A percentile compares a stretch with the other conserved stretches of the same genome.
Conservation (phyloP, 2,797 vertebrate genomes). For the Micromesistius poutassou region DNA sequence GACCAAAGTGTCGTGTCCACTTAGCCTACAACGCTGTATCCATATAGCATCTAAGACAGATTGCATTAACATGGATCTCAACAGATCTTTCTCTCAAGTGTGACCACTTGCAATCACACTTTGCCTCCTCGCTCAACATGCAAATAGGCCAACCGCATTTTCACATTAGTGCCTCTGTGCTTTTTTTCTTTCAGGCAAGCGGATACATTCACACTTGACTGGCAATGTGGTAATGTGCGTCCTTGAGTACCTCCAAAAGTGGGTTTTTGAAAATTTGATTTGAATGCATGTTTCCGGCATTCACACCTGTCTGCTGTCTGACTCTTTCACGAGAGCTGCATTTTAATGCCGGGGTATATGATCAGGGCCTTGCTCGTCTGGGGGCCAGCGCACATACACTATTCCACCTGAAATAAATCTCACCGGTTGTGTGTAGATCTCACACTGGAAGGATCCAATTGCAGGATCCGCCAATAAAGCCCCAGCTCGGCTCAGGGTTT, state of each 20-base stretch:
- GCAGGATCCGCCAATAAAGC: not conserved
- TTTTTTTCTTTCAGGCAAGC: not conserved
- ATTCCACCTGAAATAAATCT: not conserved
- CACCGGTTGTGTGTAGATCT: not conserved
- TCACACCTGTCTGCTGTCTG: not conserved
- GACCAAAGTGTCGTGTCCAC: not conserved
- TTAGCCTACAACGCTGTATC: not conserved
- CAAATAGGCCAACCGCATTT: not conserved
- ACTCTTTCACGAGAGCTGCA: not conserved
- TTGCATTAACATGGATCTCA: not conserved
- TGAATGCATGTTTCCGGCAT: not conserved
- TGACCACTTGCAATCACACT: not conserved
- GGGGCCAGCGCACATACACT: not conserved
- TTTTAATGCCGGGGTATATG: not conserved
- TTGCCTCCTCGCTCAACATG: slow-evolving; percentile 1
- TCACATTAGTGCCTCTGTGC: not conserved
- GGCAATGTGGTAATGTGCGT: not conserved
- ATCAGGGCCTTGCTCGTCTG: not conserved
- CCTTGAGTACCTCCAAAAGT: not conserved
- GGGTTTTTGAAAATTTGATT: not conserved
- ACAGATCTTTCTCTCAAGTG: not conserved
- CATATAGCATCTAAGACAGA: not conserved
- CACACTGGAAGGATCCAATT: not conserved
- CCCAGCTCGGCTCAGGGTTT: too few relatives aligned
- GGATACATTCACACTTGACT: not conserved